These are phyloP conservation scores for Brienomyrus longianalis DNA, from an alignment of 2,113 vertebrate genomes.

Conservation along the genomic window DNA sequence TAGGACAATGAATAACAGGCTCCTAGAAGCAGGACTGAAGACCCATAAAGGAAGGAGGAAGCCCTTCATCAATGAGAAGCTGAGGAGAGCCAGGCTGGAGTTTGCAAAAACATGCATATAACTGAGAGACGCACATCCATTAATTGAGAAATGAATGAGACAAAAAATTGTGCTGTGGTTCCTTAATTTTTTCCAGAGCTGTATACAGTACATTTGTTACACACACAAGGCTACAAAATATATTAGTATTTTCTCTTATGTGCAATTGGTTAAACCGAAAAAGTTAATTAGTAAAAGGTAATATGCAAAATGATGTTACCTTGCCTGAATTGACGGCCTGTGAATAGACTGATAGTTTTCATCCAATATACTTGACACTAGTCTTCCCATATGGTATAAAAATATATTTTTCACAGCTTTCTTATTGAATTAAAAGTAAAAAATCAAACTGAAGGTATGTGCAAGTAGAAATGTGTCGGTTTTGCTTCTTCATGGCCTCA, in stretches of 20 bases:
- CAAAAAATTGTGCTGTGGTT: neutral
- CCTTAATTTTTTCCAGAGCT: neutral
- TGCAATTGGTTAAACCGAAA: neutral
- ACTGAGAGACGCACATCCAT: neutral
- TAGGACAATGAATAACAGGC: neutral
- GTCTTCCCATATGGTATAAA: neutral
- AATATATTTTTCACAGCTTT: neutral
- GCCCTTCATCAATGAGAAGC: neutral
- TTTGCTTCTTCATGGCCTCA: neutral
- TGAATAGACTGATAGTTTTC: neutral
- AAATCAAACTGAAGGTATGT: neutral
- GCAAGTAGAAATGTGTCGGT: neutral
- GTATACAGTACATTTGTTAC: neutral
- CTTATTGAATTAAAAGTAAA: conserved; percentile 3
- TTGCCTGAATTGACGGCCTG: neutral
- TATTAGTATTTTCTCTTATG: neutral
- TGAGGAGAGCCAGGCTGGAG: neutral
- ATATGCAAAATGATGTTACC: neutral
- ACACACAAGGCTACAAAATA: neutral
- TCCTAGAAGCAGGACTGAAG: neutral
- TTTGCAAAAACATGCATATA: neutral
- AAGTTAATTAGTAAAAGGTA: neutral
- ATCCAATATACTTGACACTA: neutral
- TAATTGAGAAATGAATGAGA: neutral
- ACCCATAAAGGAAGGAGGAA: neutral